Percentiles rank a stretch among this genome's conserved stretches.
Conservation (phyloP, 35 echinoderm and acorn worm genomes). For the Anneissia japonica region DNA sequence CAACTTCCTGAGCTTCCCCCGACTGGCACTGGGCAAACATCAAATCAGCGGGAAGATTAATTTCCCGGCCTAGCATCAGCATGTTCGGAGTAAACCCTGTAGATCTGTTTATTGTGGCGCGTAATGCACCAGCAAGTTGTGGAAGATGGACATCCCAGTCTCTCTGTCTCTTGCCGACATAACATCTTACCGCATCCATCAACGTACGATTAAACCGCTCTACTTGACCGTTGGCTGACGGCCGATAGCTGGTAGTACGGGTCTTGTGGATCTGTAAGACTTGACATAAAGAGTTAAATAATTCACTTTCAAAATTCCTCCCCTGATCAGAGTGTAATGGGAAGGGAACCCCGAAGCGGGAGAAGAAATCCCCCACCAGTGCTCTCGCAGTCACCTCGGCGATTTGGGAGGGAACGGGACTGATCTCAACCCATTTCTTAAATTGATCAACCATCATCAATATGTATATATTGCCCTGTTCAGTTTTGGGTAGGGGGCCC, state of each 20-base stretch:
- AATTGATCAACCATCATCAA: slow-evolving; percentile 17
- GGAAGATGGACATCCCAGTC: slow-evolving; percentile 15
- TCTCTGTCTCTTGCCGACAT: slow-evolving; percentile 15
- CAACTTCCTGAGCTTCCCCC: neutral
- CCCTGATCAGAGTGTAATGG: slow-evolving; percentile 46
- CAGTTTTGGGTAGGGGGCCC: slow-evolving; percentile 24
- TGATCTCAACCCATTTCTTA: slow-evolving; percentile 39
- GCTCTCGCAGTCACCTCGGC: slow-evolving; percentile 35
- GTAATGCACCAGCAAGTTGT: slow-evolving; percentile 37
- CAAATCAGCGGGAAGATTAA: slow-evolving; percentile 43
- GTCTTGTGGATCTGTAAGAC: slow-evolving; percentile 41
- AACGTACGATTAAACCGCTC: slow-evolving; percentile 7
- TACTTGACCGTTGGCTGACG: slow-evolving; percentile 50
- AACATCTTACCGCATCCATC: slow-evolving; percentile 36
- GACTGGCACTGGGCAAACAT: neutral
- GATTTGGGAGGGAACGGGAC: slow-evolving; percentile 38
- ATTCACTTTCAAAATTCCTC: slow-evolving; percentile 54
- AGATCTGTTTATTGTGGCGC: slow-evolving; percentile 44
- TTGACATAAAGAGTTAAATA: slow-evolving; percentile 11
- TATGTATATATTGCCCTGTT: slow-evolving; percentile 18
- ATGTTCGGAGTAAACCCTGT: slow-evolving; percentile 42
- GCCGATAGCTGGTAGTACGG: slow-evolving; percentile 39
- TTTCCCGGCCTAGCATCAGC: slow-evolving; percentile 44
- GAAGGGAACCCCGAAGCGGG: slow-evolving; percentile 26
- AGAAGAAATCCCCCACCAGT: slow-evolving; percentile 39